Evolutionary conservation across 2,888 invertebrate genomes (phyloP).

Genomic region (Trichogramma evanescens): DNA sequence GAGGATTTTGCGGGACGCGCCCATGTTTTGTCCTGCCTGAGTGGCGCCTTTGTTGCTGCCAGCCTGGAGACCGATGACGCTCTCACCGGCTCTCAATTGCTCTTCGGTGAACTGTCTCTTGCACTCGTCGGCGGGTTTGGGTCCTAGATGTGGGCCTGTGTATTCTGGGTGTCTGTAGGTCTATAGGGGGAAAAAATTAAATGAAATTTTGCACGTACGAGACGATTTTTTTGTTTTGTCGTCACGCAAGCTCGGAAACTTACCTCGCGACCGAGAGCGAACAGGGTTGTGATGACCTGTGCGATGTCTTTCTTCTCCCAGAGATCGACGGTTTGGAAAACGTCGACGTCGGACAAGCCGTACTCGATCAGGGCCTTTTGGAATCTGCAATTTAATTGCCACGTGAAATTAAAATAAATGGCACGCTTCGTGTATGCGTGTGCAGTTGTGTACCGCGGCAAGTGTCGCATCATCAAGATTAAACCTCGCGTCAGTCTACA

Average conservation of each 20-base stretch:
- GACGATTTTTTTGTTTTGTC: not conserved
- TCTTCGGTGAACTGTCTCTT: conserved; percentile 92
- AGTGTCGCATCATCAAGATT: too few species aligned
- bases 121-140: conserved; percentile 89
- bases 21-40: conserved; percentile 84
- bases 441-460: too few species aligned
- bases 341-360: conserved; percentile 84
- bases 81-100: conserved; percentile 79
- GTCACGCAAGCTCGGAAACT: conserved; percentile 1
- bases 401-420: too few species aligned
- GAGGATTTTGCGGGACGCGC: conserved; percentile 83
- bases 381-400: conserved; percentile 54
- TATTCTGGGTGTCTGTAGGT: conserved; percentile 79
- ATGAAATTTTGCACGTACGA: not conserved
- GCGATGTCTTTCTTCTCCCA: conserved; percentile 91
- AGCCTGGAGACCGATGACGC: conserved; percentile 88
- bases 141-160: conserved; percentile 84
- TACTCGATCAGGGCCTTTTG: conserved; percentile 78
- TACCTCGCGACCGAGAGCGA: conserved; percentile 78
- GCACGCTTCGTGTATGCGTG: too few species aligned
- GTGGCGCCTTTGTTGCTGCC: conserved; percentile 94
- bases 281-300: conserved; percentile 76
- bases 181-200: conserved; percentile 46
- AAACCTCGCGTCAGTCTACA: too few species aligned
- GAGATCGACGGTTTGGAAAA: conserved; percentile 94